phyloP scores from a whole-genome alignment of 2,113 vertebrate genomes.

The Balaeniceps rex region DNA sequence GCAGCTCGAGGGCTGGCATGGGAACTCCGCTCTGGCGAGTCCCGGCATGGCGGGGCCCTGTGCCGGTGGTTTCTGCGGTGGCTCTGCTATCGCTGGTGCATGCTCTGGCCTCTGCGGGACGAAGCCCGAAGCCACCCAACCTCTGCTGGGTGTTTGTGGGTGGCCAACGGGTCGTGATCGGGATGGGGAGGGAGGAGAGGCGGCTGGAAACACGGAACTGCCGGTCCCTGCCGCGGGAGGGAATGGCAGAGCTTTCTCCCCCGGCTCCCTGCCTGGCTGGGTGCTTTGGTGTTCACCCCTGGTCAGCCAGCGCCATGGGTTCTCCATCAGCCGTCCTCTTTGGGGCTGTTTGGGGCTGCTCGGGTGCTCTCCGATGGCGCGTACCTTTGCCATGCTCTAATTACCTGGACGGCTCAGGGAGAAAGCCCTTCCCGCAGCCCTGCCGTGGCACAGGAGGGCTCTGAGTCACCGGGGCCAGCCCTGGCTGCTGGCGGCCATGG shows the following conservation, averaged over 20 bases:
- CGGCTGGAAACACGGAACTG: not conserved
- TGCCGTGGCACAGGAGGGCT: not conserved
- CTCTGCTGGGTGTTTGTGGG: not conserved
- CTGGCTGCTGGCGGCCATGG: not conserved
- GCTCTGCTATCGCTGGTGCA: not conserved
- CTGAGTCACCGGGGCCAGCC: not conserved
- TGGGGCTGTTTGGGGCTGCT: not conserved
- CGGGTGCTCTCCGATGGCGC: accelerated
- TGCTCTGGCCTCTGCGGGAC: not conserved
- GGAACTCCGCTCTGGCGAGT: not conserved
- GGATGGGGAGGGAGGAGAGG: not conserved
- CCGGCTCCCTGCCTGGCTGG: not conserved
- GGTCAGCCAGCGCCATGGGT: not conserved
- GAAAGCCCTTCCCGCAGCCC: not conserved
- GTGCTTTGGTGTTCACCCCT: too few relatives aligned
- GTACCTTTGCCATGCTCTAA: not conserved
- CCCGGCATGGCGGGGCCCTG: accelerated
- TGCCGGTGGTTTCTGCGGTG: not conserved
- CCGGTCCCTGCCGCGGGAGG: accelerated
- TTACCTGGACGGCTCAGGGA: not conserved
- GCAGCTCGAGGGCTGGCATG: not conserved
- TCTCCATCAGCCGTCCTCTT: not conserved
- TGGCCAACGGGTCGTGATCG: not conserved
- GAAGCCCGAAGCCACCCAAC: not conserved
- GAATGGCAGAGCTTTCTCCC: not conserved